Evolutionary conservation across 2,797 vertebrate genomes (phyloP).

Genomic region (Arctocebus calabarensis): DNA sequence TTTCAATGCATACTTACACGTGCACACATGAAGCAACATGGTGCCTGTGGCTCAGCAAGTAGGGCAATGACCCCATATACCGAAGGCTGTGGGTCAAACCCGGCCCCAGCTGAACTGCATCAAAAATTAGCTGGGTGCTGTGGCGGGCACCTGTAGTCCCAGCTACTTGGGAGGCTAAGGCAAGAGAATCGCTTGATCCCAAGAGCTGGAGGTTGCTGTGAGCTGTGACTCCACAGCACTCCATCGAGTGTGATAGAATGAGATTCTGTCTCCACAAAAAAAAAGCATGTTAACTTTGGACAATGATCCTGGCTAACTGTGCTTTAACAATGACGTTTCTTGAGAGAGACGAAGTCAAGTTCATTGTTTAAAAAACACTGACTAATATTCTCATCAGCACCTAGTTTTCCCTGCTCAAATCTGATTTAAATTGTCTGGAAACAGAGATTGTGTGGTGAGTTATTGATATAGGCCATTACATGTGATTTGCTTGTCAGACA

Average conservation of each 20-base stretch:
- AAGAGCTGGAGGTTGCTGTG: no score
- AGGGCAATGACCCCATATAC: no score
- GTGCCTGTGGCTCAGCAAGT: no score
- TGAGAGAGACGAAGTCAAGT: conserved; percentile 62
- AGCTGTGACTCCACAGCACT: no score
- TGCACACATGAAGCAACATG: conserved; percentile 54
- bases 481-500: conserved; percentile 49
- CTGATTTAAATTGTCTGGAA: conserved; percentile 74
- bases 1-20: conserved; percentile 51
- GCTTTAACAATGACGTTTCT: conserved; percentile 42
- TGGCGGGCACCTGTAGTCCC: no score
- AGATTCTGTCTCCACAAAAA: no score
- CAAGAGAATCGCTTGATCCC: no score
- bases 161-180: no score
- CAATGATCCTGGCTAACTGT: conserved; percentile 66
- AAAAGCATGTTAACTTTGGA: conserved; percentile 77
- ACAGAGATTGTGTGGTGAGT: conserved; percentile 41
- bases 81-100: no score
- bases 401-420: conserved; percentile 52
- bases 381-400: conserved; percentile 61
- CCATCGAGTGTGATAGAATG: no score
- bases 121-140: no score
- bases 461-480: conserved; percentile 64
- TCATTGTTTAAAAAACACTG: conserved; percentile 71
- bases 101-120: no score